These are phyloP conservation scores for Pseudomyrmex sp. DNA, from an alignment of 1,140 invertebrate genomes.

Conservation along the genomic window DNA sequence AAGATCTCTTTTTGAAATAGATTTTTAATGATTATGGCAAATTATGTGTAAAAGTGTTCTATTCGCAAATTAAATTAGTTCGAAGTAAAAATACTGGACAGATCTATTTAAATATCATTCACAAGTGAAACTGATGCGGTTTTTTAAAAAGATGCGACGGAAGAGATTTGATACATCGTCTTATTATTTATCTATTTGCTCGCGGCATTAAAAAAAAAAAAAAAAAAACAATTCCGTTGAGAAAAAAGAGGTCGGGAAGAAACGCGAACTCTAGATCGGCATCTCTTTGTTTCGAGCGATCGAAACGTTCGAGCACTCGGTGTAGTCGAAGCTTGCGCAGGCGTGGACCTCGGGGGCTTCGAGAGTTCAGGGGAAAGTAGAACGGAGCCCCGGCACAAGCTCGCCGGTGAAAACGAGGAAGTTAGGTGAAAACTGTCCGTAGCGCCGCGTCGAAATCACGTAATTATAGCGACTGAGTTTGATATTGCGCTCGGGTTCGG, in stretches of 20 bases:
- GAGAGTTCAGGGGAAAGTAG: constrained; percentile 78
- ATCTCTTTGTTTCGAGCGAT: constrained; percentile 26
- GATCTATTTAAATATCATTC: too few species aligned
- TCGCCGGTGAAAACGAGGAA: constrained; percentile 79
- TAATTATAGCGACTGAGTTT: constrained; percentile 67
- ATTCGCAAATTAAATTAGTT: too few species aligned
- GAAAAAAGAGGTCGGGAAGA: neutral
- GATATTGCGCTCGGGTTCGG: neutral
- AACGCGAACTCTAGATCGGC: neutral
- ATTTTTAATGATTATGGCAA: too few species aligned
- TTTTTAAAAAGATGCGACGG: too few species aligned
- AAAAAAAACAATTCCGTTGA: neutral
- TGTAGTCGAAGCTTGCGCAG: constrained; percentile 52
- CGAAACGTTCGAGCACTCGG: constrained; percentile 34
- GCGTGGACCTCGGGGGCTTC: constrained; percentile 60
- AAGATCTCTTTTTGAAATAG: too few species aligned
- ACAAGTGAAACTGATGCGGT: too few species aligned
- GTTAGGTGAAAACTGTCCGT: constrained; percentile 78
- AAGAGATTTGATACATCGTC: too few species aligned
- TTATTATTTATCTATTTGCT: neutral
- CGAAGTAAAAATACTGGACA: too few species aligned
- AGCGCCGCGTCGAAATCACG: constrained; percentile 66
- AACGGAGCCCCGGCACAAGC: constrained; percentile 66
- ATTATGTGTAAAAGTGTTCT: too few species aligned
- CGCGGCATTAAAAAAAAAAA: neutral